A percentile compares a stretch with the other conserved stretches of the same genome.
These are phyloP conservation scores for Melitaea athalia DNA, from an alignment of 2,888 invertebrate species.

Conservation along the genomic window DNA sequence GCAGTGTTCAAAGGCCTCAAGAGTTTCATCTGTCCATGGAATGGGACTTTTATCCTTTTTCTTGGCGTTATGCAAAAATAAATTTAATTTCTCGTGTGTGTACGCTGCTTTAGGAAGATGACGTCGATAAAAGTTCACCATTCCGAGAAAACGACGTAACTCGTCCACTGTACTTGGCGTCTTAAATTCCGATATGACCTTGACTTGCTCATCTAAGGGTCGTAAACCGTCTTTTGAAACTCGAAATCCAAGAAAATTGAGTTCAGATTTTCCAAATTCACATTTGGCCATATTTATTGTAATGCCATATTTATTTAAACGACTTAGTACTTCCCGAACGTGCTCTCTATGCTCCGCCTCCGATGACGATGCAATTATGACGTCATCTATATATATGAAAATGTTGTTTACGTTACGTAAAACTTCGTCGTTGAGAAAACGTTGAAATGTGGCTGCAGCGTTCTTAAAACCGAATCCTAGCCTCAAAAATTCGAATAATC, in stretches of 20 bases:
- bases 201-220: constrained; percentile 19
- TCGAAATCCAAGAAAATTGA: constrained; percentile 23
- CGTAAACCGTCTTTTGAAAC: constrained; percentile 16
- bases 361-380: background rate
- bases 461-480: constrained; percentile 18
- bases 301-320: background rate
- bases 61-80: no score
- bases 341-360: background rate
- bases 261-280: background rate
- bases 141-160: constrained; percentile 40
- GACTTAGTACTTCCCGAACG: background rate
- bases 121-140: constrained; percentile 40
- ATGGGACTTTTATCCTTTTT: no score
- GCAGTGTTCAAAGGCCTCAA: no score
- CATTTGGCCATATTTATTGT: background rate
- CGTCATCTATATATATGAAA: background rate
- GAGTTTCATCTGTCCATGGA: no score
- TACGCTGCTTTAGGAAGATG: constrained; percentile 27
- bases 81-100: no score
- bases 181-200: constrained; percentile 31
- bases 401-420: constrained; percentile 19
- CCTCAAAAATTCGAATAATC: constrained; percentile 14
- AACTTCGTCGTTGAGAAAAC: constrained; percentile 22
- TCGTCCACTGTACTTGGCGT: constrained; percentile 30
- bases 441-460: constrained; percentile 18